phyloP scores from a whole-genome alignment of 2,113 vertebrate species.

The Odontesthes bonariensis region DNA sequence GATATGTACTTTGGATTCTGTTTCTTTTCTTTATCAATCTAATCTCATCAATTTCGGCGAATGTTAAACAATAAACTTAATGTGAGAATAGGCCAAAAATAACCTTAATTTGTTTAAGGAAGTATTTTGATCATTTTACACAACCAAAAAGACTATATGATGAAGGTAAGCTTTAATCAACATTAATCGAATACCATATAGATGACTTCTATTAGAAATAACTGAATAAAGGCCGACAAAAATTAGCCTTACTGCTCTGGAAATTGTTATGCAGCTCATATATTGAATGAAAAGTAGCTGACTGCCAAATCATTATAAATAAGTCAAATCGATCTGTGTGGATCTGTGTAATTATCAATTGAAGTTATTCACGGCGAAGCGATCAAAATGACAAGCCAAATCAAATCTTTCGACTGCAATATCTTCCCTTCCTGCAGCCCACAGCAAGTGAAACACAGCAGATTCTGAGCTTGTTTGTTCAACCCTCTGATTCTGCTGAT shows the following conservation, averaged over 20 bases:
- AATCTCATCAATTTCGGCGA: not conserved
- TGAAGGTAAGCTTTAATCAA: not conserved
- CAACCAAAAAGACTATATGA: not conserved
- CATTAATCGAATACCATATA: not conserved
- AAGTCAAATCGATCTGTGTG: not conserved
- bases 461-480: slow-evolving; percentile 33
- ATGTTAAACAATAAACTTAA: not conserved
- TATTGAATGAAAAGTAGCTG: not conserved
- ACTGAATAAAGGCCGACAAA: not conserved
- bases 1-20: too few species aligned
- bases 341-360: slow-evolving; percentile 1
- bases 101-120: too few species aligned
- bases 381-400: slow-evolving; percentile 7
- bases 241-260: not conserved
- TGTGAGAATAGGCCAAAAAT: not conserved
- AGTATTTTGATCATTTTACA: not conserved
- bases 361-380: not conserved
- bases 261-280: not conserved
- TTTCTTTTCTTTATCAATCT: not conserved
- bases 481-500: slow-evolving; percentile 50
- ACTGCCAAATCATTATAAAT: not conserved
- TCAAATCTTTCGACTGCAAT: not conserved
- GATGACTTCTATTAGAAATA: not conserved
- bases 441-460: not conserved
- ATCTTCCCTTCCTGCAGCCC: not conserved